Evolutionary conservation across 2,888 invertebrate species (phyloP), one percentile per base, ranked within the genome.

Genomic region (Plebejus melissa): DNA sequence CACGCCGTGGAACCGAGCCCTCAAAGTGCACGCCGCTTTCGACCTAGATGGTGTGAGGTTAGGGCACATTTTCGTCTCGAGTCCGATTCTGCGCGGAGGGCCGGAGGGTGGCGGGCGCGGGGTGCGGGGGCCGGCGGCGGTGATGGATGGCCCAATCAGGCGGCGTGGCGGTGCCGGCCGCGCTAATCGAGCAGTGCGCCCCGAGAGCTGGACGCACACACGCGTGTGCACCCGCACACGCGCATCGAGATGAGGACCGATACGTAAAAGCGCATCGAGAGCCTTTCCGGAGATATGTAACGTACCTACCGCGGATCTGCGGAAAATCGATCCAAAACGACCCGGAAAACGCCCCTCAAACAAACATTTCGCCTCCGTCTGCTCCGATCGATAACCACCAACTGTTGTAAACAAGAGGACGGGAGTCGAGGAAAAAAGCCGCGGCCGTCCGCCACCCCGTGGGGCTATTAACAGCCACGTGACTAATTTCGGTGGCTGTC

Each of bases 121-220:
- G 82, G 83, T 80, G 85, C 82, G 88, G 88, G 88, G 85, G 89
- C 88, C 87, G 89, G 91, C 87, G 83, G 86, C 80, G 82, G 87
- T 93, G 94, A 94, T 94, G 94, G 94, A 94, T 94, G 94, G 94
- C 93, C 94, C 90, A 93, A 92, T 92, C 91, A 90, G 91, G 91
- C 92, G 89, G 90, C 91, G 88, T 85, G 90, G 88, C 89, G 89
- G 90, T 87, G 85, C 88, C 87, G 86, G 88, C 87, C 90, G 88
- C 89, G 90, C 91, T 91, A 92, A 90, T 90, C 90, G 90, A 90
- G 89, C 90, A 87, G 85, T 88, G 89, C 87, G 90, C 88, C 88
- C 87, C 86, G 89, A 85, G 87, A 86, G 84, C 84, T 85, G 84
- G 85, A 85, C 88, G 85, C 90, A 88, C 90, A 88, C 88, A 86